Base-by-base conservation (phyloP, 1,140 invertebrate genomes). In the Bilobella aurantiaca region DNA sequence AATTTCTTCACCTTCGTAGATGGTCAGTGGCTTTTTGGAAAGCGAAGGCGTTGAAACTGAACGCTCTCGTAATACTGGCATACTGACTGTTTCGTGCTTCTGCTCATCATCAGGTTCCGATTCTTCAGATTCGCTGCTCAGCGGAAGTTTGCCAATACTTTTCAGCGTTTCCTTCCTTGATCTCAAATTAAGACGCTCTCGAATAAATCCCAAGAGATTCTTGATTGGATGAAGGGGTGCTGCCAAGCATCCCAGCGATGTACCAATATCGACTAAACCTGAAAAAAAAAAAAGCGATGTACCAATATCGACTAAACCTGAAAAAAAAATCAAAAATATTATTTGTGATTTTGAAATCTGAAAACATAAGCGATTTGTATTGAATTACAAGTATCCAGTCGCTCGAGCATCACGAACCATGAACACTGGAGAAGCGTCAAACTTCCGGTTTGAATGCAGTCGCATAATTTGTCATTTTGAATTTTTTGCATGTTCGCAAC, bases 401-500 rank as follows among this genome's bases (percentile, higher is more conserved):
- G 16, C 34, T 58, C 49, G 12, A 64, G 27, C 8, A 28, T 27
- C 21, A n/a, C 25, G 12, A 64, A n/a, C 63, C 63, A 64, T 21
- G 42, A 30, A 27, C 56, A 18, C 14, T 58, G 37, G 16, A 64
- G 21, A 27, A 64, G 1, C 3, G 69, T 59, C 21, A 37, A 18
- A 23, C 34, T 27, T 23, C 31, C 47, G 21, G 28, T n/a, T 18
- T 70, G 37, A 29, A 65, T 53, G 37, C 69, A 70, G 5, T 62
- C 30, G 46, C 69, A 70, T 18, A 27, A 58, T 31, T 23, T 61
- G 18, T 47, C 21, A 25, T 47, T 37, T 60, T 67, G 63, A 12
- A 60, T 42, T 18, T 61, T 64, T 32, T 64, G 47, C 29, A 70
- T 58, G 23, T 57, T 59, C 32, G 30, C 53, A 14, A 70, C 69